Evolutionary conservation across 2,888 invertebrate genomes (phyloP), one percentile per base, ranked within the genome.

Genomic region (Dryobota labecula): DNA sequence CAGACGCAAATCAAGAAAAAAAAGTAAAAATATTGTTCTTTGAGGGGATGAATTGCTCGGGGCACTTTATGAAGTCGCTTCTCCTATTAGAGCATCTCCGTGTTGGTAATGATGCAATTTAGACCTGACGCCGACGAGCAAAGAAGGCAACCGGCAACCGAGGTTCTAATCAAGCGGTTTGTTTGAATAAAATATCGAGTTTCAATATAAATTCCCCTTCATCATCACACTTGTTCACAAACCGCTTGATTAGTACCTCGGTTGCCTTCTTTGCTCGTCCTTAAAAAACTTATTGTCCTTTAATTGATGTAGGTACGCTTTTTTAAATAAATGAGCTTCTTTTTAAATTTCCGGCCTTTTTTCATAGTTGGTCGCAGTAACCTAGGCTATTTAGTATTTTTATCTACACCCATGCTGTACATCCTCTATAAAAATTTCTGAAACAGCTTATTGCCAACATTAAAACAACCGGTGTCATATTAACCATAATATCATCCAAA

Each of bases 31-130:
- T 41, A 62, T 72, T 62, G 74, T 72, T 64, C 76, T 85, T 83
- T 84, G 82, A 86, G 73, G 80, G 56, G 58, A 49, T 43, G 75
- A 80, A 82, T 76, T 73, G 82, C 86, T 80, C 53, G 70, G 51
- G 78, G 88, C 86, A 70, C 72, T 83, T 81, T 73, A 63, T 74
- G 67, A 78, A 82, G 80, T 83, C 78, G 57, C 81, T 83, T 67
- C 71, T 78, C 75, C 82, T 84, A 79, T 84, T 80, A 77, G 58
- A 75, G 70, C 72, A 74, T 83, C 76, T 85, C 72, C 78, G 82
- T 70, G 73, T 62, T 76, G 78, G 83, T 87, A 87, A 88, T 88
- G 86, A 84, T 82, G 86, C 86, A 90, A 87, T 90, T 90, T 87
- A 80, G 76, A 81, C 70, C 72, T 74, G 77, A 79, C 80, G 70